A percentile compares a stretch with the other conserved stretches of the same genome.
Conservation (phyloP, 2,113 vertebrate species). For the Malurus alboscapulatus region DNA sequence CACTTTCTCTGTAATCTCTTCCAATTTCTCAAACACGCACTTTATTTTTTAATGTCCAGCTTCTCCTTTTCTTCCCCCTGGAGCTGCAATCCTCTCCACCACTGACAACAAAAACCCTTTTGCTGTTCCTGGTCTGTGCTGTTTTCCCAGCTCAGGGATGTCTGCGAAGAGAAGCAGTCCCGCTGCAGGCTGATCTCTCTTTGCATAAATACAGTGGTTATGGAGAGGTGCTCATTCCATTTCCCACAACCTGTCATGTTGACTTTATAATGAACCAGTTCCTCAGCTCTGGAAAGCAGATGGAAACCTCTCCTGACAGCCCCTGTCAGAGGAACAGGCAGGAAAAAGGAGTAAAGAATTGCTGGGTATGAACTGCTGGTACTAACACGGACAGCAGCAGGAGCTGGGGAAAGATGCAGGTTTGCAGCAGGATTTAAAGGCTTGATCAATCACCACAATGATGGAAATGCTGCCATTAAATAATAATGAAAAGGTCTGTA, state of each 20-base stretch:
- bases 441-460: conserved; percentile 20
- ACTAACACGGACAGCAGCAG: conserved; percentile 22
- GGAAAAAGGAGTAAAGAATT: conserved; percentile 29
- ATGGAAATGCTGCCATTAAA: conserved; percentile 54
- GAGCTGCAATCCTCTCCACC: conserved; percentile 7
- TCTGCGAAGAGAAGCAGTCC: conserved; percentile 12
- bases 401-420: background rate
- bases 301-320: conserved; percentile 71
- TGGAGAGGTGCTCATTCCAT: conserved; percentile 56
- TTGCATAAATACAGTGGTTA: conserved; percentile 56
- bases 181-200: conserved; percentile 30
- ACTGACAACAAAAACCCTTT: conserved; percentile 36
- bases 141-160: conserved; percentile 39
- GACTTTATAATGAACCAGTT: conserved; percentile 68
- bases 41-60: conserved; percentile 8
- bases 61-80: background rate
- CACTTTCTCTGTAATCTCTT: conserved; percentile 14
- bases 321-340: conserved; percentile 63
- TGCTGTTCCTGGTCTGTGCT: background rate
- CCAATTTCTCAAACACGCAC: background rate
- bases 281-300: conserved; percentile 47
- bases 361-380: conserved; percentile 33
- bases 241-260: conserved; percentile 41
- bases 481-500: conserved; percentile 39
- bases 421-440: conserved; percentile 19